Evolutionary conservation across 2,888 invertebrate species (phyloP).

Genomic region (Alsophila aescularia): DNA sequence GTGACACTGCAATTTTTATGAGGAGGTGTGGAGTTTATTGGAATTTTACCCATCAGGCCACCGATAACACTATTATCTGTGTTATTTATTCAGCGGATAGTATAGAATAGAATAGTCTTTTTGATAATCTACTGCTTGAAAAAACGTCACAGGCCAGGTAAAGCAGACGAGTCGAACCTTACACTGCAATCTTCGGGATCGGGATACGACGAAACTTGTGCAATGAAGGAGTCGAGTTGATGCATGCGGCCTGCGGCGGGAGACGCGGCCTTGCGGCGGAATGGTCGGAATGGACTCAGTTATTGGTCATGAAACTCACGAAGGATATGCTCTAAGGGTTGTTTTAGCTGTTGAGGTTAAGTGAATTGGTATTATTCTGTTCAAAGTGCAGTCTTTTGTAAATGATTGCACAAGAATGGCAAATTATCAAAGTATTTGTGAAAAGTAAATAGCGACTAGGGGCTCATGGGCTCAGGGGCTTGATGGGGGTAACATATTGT

Average conservation of each 20-base stretch:
- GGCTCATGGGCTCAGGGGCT: too few relatives aligned
- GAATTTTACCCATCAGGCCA: too few relatives aligned
- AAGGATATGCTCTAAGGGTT: slow-evolving; percentile 12
- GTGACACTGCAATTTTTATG: too few relatives aligned
- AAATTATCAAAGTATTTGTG: too few relatives aligned
- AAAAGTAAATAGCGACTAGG: too few relatives aligned
- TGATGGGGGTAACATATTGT: too few relatives aligned
- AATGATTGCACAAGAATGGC: neutral
- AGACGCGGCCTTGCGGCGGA: slow-evolving; percentile 15
- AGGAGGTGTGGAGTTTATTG: too few relatives aligned
- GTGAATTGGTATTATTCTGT: neutral
- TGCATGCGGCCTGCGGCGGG: slow-evolving; percentile 57
- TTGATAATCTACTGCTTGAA: neutral
- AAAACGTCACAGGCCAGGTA: slow-evolving; percentile 2
- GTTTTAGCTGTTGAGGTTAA: neutral
- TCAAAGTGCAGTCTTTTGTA: neutral
- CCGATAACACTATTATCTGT: too few relatives aligned
- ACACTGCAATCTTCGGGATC: slow-evolving; percentile 49
- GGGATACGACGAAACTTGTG: slow-evolving; percentile 37
- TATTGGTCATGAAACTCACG: slow-evolving; percentile 26
- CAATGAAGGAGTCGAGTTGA: slow-evolving; percentile 52
- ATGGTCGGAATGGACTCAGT: slow-evolving; percentile 1
- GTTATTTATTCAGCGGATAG: too few relatives aligned
- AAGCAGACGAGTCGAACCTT: slow-evolving; percentile 21
- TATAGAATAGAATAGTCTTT: too few relatives aligned